Evolutionary conservation across 1,140 invertebrate species (phyloP).

Genomic region (Galleria mellonella): DNA sequence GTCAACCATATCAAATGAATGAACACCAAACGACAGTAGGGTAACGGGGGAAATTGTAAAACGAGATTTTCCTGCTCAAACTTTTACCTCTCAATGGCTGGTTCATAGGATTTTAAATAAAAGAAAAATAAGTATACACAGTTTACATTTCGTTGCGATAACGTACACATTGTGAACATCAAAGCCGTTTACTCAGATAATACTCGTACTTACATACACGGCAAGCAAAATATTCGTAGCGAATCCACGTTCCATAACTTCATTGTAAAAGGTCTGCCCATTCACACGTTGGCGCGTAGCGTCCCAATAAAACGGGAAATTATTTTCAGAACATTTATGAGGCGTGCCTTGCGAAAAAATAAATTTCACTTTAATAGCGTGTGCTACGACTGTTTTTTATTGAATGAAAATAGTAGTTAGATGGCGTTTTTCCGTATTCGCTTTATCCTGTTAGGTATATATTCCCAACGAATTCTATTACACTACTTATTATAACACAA

Average conservation of each 20-base stretch:
- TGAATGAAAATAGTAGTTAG: too few species aligned
- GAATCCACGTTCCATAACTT: background rate
- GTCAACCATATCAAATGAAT: background rate
- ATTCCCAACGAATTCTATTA: too few species aligned
- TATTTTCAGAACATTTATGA: background rate
- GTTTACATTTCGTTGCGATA: background rate
- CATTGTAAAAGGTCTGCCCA: slow-evolving; percentile 1
- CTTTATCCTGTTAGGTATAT: too few species aligned
- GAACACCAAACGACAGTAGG: background rate
- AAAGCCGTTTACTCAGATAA: background rate
- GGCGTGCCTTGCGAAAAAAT: background rate
- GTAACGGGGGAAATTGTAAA: too few species aligned
- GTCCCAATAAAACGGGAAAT: slow-evolving; percentile 2
- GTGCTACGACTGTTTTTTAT: too few species aligned
- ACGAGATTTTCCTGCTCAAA: too few species aligned
- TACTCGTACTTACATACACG: background rate
- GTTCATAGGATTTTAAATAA: background rate
- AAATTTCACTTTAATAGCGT: background rate
- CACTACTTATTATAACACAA: too few species aligned
- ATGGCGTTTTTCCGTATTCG: too few species aligned
- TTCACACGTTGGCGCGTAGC: background rate
- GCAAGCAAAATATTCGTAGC: background rate
- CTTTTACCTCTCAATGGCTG: background rate
- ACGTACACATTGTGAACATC: too few species aligned
- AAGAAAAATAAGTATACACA: background rate